phyloP scores from a whole-genome alignment of 1,140 invertebrate genomes.

The Drosophila trapezifrons region DNA sequence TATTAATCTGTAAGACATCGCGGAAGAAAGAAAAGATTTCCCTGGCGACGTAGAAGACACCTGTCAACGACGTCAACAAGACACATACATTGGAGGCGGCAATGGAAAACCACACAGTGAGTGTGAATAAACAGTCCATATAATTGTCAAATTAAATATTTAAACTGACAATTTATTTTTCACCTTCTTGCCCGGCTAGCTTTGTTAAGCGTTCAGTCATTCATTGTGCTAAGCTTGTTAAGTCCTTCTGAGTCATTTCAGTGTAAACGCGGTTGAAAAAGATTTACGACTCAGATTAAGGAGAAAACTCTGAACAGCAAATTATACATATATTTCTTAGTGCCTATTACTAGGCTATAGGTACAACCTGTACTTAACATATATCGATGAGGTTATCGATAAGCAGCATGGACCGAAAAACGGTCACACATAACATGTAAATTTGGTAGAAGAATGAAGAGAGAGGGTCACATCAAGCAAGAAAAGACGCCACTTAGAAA shows the following conservation, averaged over 20 bases:
- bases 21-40: conserved; percentile 7
- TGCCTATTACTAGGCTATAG: too few relatives aligned
- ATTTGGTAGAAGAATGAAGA: too few relatives aligned
- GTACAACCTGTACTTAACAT: too few relatives aligned
- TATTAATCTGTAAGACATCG: neutral
- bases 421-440: too few relatives aligned
- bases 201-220: neutral
- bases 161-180: conserved; percentile 21
- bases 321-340: neutral
- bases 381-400: too few relatives aligned
- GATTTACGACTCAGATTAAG: neutral
- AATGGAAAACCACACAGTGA: conserved; percentile 20
- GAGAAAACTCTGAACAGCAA: neutral
- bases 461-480: neutral
- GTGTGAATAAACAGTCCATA: conserved; percentile 21
- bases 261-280: neutral
- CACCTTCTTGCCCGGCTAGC: neutral
- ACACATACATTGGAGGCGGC: conserved; percentile 11
- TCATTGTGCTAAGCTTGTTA: neutral
- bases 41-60: conserved; percentile 12
- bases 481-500: neutral
- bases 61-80: conserved; percentile 4
- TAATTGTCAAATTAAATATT: conserved; percentile 33
- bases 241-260: conserved; percentile 5
- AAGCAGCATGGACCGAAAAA: too few relatives aligned